Base-by-base conservation (phyloP, 2,888 invertebrate species). In the Keiferia lycopersicella region DNA sequence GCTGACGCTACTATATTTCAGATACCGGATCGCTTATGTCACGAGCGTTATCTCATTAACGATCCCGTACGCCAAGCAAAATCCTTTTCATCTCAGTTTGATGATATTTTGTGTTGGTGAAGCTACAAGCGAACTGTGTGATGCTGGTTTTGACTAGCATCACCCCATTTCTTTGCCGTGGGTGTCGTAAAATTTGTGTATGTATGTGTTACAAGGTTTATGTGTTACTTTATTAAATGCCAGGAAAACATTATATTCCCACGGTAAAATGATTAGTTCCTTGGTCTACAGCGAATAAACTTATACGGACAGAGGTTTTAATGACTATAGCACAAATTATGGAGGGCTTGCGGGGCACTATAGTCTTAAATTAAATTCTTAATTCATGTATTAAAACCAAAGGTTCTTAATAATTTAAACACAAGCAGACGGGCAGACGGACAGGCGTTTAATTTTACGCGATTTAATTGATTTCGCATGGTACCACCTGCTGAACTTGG, bases 1-100 rank as follows among this genome's bases (percentile, higher is more conserved):
- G 56, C 56, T n/a, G 16, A 6, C 30, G 34, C 56, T 56, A 56
- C 56, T 26, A 4, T 26, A 11, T n/a, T 30, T 2, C 39, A 39
- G 39, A 78, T 77, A 80, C 77, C 75, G 70, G 67, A 58, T 75
- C 70, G 73, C 75, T 81, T 79, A 83, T 79, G 80, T 82, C 80
- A 78, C 74, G 78, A 73, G 77, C 78, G 80, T 82, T 83, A 83
- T 82, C 85, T 83, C 78, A 83, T 82, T 80, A 83, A 80, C 70
- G 71, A 82, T 82, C 78, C 71, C 73, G 73, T 68, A 73, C 77
- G 80, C 78, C 75, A 73, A 74, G 76, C 77, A 73, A 70, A 71
- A 64, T 64, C 56, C 30, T 56, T 4, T 34, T 34, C 34, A 34
- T 26, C 34, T 8, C 34, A 34, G 51, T 53, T 53, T 18, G 30